These are phyloP conservation scores for Chymomyza procnemis DNA, from an alignment of 2,888 invertebrate genomes.

Conservation along the genomic window DNA sequence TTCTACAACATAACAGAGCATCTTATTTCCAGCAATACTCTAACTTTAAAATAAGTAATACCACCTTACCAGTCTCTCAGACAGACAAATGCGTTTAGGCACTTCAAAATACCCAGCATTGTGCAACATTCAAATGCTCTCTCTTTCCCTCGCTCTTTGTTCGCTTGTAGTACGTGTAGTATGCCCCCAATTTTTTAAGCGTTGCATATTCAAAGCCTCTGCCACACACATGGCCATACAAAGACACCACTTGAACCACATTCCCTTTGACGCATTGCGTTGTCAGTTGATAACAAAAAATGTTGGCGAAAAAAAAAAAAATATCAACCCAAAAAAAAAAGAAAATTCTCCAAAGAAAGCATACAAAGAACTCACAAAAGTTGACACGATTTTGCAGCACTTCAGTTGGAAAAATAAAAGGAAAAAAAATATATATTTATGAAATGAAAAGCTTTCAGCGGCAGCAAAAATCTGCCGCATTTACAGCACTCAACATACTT, in stretches of 20 bases:
- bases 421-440: background rate
- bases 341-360: background rate
- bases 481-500: constrained; percentile 3
- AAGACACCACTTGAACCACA: constrained; percentile 60
- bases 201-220: constrained; percentile 8
- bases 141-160: too few species aligned
- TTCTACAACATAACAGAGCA: too few species aligned
- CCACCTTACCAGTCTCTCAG: background rate
- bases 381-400: constrained; percentile 58
- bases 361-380: constrained; percentile 4
- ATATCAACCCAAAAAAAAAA: background rate
- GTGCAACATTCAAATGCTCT: background rate
- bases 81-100: background rate
- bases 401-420: background rate
- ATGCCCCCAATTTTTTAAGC: background rate
- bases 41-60: background rate
- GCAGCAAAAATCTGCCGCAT: background rate
- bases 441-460: background rate
- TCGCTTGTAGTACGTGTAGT: background rate
- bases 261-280: constrained; percentile 61
- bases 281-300: constrained; percentile 36
- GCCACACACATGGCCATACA: background rate
- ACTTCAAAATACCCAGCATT: constrained; percentile 14
- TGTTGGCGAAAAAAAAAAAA: constrained; percentile 16
- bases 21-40: background rate